Conservation (phyloP, 2,113 vertebrate species). For the Aptenodytes forsteri region DNA sequence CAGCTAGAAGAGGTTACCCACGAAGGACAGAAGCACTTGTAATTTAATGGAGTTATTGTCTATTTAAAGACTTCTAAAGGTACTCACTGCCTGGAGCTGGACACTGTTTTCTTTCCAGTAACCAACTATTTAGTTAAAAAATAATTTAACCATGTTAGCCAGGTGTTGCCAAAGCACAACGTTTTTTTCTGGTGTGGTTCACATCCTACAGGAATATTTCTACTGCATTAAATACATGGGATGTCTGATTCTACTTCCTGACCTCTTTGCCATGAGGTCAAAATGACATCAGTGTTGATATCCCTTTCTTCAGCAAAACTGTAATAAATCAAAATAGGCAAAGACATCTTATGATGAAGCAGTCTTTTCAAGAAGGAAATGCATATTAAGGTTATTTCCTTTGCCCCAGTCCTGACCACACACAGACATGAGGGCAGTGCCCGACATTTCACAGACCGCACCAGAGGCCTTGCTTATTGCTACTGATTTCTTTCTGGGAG, state of each 20-base stretch:
- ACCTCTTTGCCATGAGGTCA: neutral
- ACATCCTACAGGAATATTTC: neutral
- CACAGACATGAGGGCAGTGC: no score
- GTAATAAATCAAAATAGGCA: neutral
- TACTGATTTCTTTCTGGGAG: neutral
- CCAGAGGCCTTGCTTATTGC: neutral
- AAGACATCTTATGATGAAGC: neutral
- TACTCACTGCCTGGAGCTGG: neutral
- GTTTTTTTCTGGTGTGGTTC: neutral
- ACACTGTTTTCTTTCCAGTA: neutral
- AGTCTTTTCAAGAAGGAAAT: neutral
- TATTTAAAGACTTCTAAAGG: neutral
- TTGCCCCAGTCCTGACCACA: neutral
- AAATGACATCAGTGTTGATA: neutral
- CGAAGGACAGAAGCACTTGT: neutral
- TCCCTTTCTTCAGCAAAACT: neutral
- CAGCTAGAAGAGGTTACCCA: neutral
- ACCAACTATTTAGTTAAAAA: neutral
- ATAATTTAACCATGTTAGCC: neutral
- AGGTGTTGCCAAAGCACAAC: neutral
- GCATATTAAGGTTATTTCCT: neutral
- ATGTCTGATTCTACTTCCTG: neutral
- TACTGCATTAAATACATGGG: neutral
- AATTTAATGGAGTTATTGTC: neutral
- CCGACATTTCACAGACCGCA: accelerated